These are phyloP conservation scores for Nycticorax nycticorax DNA, from an alignment of 2,113 vertebrate genomes.

Conservation along the genomic window DNA sequence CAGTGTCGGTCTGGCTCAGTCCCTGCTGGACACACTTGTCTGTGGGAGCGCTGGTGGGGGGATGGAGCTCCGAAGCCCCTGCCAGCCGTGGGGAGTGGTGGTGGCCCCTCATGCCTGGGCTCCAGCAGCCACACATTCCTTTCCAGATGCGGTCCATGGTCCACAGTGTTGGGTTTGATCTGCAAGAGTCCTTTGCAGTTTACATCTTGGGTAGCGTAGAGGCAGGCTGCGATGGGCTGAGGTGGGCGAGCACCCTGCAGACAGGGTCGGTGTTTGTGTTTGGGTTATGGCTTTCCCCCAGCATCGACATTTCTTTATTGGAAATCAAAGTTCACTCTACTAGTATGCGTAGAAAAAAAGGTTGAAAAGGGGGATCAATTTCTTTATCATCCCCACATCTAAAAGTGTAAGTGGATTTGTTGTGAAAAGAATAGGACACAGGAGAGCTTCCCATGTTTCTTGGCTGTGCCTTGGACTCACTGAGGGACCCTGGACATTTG, in stretches of 20 bases:
- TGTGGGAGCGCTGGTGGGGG: not conserved
- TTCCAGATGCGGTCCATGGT: not conserved
- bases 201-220: rapidly evolving
- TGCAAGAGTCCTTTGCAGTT: not conserved
- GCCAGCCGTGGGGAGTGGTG: rapidly evolving
- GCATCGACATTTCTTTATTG: not conserved
- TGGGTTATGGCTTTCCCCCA: not conserved
- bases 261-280: not conserved
- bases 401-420: not conserved
- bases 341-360: not conserved
- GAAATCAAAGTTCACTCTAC: not conserved
- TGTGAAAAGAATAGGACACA: not conserved
- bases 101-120: not conserved
- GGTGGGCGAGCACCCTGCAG: not conserved
- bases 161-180: not conserved
- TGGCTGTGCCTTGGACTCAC: not conserved
- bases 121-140: not conserved
- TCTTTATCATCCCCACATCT: not conserved
- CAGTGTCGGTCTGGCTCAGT: not conserved
- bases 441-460: not conserved
- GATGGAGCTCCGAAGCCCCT: not conserved
- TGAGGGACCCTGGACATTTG: not conserved
- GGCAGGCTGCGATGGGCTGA: not conserved
- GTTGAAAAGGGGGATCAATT: not conserved
- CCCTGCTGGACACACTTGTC: not conserved